Percentiles rank a stretch among this genome's conserved stretches.
These are phyloP conservation scores for Drosophila anomalata DNA, from an alignment of 2,888 invertebrate species.

Conservation along the genomic window DNA sequence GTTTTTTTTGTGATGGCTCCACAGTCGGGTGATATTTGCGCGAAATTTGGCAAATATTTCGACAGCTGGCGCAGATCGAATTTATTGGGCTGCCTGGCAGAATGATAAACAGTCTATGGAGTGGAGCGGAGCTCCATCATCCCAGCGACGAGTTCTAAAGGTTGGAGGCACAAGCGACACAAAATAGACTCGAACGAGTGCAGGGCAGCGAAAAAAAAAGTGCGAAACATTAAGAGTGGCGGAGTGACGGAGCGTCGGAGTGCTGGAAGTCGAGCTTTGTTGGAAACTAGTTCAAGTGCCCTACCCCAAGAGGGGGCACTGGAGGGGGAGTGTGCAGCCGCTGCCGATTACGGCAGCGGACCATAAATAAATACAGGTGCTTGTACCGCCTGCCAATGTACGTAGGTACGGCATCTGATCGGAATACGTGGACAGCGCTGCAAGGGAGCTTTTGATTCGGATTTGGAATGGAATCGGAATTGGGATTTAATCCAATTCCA, in stretches of 20 bases:
- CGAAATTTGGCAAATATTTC: slow-evolving; percentile 18
- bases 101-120: too few relatives aligned
- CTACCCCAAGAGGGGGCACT: slow-evolving; percentile 54
- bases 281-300: slow-evolving; percentile 72
- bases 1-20: not conserved
- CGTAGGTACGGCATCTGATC: not conserved
- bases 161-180: too few relatives aligned
- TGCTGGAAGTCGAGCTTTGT: slow-evolving; percentile 16
- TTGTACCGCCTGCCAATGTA: slow-evolving; percentile 34
- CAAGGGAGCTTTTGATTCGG: not conserved
- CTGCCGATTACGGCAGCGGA: slow-evolving; percentile 70
- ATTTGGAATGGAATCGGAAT: not conserved
- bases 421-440: slow-evolving; percentile 13
- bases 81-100: too few relatives aligned
- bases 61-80: slow-evolving; percentile 16
- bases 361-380: slow-evolving; percentile 73
- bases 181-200: too few relatives aligned
- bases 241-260: not conserved
- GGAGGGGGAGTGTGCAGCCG: too few relatives aligned
- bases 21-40: slow-evolving; percentile 12
- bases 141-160: too few relatives aligned
- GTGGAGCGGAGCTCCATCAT: slow-evolving; percentile 1
- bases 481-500: slow-evolving; percentile 7
- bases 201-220: not conserved
- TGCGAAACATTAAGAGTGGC: not conserved